phyloP scores from a whole-genome alignment of 2,888 invertebrate genomes.

The Elmis aenea region DNA sequence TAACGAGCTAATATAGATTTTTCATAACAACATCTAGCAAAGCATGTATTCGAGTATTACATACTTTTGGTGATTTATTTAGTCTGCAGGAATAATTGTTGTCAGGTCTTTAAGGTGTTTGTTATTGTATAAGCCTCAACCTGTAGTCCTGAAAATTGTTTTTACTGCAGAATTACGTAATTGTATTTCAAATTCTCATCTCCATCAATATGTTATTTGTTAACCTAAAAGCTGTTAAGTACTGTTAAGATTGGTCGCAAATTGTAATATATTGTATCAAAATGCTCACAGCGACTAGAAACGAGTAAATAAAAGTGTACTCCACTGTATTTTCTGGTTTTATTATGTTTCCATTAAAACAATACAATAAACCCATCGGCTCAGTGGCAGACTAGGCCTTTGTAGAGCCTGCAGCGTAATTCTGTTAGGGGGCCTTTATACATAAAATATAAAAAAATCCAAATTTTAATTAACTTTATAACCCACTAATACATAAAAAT shows the following conservation, averaged over 20 bases:
- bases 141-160: conserved; percentile 26
- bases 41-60: too few relatives aligned
- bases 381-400: too few relatives aligned
- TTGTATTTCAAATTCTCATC: conserved; percentile 46
- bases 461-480: too few relatives aligned
- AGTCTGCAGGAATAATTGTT: conserved; percentile 22
- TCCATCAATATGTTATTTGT: conserved; percentile 50
- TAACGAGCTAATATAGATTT: too few relatives aligned
- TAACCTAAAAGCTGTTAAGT: conserved; percentile 50
- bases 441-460: too few relatives aligned
- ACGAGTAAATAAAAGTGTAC: conserved; percentile 45
- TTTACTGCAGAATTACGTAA: conserved; percentile 29
- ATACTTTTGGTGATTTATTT: conserved; percentile 17
- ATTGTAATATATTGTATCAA: conserved; percentile 49
- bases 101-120: conserved; percentile 25
- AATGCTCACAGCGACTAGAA: conserved; percentile 47
- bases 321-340: conserved; percentile 37
- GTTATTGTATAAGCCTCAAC: conserved; percentile 24
- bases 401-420: too few relatives aligned
- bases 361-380: too few relatives aligned
- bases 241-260: conserved; percentile 49
- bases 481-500: too few relatives aligned
- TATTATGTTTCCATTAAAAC: too few relatives aligned
- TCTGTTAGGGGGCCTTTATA: too few relatives aligned
- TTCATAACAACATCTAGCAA: too few relatives aligned